Percentiles rank a stretch among this genome's conserved stretches.
Evolutionary conservation across 2,888 invertebrate genomes (phyloP).

Genomic region (Catocala fraxini): DNA sequence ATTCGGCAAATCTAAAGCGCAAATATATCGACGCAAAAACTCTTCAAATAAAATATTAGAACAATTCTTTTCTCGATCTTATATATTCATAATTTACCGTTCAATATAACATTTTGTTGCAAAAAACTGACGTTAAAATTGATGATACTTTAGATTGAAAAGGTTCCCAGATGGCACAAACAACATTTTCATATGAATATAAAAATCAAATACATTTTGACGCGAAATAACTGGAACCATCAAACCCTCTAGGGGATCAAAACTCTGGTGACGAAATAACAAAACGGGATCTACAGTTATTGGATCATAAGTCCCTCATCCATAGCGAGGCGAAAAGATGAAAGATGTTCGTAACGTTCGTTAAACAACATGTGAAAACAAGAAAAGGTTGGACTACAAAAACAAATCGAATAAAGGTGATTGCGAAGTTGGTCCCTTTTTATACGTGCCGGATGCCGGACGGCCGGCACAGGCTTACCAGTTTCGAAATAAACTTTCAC

Average conservation of each 20-base stretch:
- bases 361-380: neutral
- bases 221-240: neutral
- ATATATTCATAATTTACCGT: too few species aligned
- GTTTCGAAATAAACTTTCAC: too few species aligned
- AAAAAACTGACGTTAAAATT: neutral
- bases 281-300: neutral
- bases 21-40: too few species aligned
- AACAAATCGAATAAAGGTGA: neutral
- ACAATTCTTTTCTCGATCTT: too few species aligned
- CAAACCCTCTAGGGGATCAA: neutral
- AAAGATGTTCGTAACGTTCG: neutral
- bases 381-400: neutral
- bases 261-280: neutral
- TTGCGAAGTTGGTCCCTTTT: neutral
- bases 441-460: too few species aligned
- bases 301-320: neutral
- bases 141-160: neutral
- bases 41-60: too few species aligned
- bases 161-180: slow-evolving; percentile 1
- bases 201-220: neutral
- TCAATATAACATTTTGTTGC: too few species aligned
- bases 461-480: too few species aligned
- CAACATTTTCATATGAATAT: slow-evolving; percentile 7
- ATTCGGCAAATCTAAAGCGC: too few species aligned
- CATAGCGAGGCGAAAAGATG: neutral